Evolutionary conservation across 1,140 invertebrate genomes (phyloP).

Genomic region (Sitodiplosis mosellana): DNA sequence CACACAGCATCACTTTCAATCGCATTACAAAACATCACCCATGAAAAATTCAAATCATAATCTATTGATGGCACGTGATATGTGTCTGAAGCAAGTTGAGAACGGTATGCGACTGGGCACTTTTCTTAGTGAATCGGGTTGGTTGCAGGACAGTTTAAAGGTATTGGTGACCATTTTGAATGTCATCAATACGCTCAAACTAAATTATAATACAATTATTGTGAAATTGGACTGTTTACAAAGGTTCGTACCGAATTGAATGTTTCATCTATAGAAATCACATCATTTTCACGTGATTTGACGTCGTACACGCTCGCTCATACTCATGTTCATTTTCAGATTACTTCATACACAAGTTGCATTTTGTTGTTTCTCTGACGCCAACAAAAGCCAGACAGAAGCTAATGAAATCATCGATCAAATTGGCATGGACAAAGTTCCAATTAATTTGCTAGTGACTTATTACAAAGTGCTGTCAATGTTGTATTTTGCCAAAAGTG

Average conservation of each 20-base stretch:
- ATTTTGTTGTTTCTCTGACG: conserved; percentile 56
- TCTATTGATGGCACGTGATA: conserved; percentile 1
- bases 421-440: conserved; percentile 8
- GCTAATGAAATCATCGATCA: conserved; percentile 9
- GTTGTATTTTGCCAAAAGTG: conserved; percentile 59
- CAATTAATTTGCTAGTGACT: conserved; percentile 33
- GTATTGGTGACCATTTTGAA: conserved; percentile 42
- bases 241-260: conserved; percentile 40
- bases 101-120: conserved; percentile 40
- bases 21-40: conserved; percentile 6
- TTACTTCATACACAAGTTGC: conserved; percentile 60
- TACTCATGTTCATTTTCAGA: conserved; percentile 30
- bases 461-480: conserved; percentile 62
- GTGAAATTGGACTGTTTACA: conserved; percentile 51
- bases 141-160: conserved; percentile 52
- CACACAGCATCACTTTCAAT: background rate
- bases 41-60: background rate
- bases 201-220: conserved; percentile 26
- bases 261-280: too few species aligned
- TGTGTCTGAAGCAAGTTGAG: conserved; percentile 4
- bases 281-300: too few species aligned
- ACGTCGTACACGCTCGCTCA: background rate
- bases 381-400: conserved; percentile 17
- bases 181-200: conserved; percentile 33
- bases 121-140: conserved; percentile 73